Evolutionary conservation across 2,113 vertebrate genomes (phyloP).

Genomic region (Patagioenas fasciata): DNA sequence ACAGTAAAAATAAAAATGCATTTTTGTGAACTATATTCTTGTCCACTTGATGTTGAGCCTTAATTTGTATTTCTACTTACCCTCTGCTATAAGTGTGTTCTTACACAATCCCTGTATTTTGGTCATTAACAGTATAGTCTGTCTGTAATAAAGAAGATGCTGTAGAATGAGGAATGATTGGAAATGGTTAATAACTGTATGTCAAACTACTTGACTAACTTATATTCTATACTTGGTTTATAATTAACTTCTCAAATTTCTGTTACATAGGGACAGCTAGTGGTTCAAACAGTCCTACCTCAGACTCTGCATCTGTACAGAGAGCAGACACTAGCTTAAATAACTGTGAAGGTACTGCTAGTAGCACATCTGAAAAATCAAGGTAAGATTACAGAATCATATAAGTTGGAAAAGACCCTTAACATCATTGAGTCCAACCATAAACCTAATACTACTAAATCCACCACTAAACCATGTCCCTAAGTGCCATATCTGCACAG

Average conservation of each 20-base stretch:
- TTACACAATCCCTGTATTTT: background rate
- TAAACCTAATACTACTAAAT: background rate
- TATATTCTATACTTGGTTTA: background rate
- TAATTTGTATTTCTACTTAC: background rate
- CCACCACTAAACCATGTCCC: too few species aligned
- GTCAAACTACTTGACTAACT: background rate
- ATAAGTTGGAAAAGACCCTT: background rate
- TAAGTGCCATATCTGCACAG: too few species aligned
- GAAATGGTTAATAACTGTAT: background rate
- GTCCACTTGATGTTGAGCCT: background rate
- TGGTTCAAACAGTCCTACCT: slow-evolving; percentile 85
- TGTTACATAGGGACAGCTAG: slow-evolving; percentile 77
- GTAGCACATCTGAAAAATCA: slow-evolving; percentile 82
- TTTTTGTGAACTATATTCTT: background rate
- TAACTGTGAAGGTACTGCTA: slow-evolving; percentile 86
- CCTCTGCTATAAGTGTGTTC: background rate
- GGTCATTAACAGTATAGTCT: background rate
- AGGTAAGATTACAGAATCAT: slow-evolving; percentile 71
- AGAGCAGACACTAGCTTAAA: slow-evolving; percentile 90
- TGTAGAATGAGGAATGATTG: background rate
- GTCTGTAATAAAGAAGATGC: background rate
- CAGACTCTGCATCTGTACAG: slow-evolving; percentile 87
- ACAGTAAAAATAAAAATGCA: background rate
- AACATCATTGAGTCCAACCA: background rate
- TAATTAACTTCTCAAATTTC: background rate